Evolutionary conservation across 2,113 vertebrate species (phyloP).

Genomic region (Myotis yumanensis): DNA sequence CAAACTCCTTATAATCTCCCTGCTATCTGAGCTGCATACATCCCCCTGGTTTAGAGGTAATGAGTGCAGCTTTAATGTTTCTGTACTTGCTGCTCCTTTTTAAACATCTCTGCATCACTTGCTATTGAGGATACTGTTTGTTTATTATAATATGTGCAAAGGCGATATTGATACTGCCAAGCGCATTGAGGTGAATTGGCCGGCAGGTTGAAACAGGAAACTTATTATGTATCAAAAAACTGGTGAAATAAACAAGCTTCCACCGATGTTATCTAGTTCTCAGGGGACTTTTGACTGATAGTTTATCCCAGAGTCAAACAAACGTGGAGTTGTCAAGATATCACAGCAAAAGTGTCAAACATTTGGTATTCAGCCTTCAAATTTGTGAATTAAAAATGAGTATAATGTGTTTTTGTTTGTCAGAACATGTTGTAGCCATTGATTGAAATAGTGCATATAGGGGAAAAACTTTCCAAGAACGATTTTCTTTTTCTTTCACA

Average conservation of each 20-base stretch:
- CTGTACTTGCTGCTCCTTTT: not conserved
- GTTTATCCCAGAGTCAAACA: not conserved
- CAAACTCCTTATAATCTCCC: not conserved
- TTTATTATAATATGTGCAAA: slow-evolving; percentile 8
- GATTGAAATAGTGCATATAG: not conserved
- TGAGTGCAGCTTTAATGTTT: not conserved
- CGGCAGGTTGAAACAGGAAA: not conserved
- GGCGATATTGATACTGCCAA: not conserved
- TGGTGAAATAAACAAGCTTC: not conserved
- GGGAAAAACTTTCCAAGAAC: not conserved
- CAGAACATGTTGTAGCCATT: not conserved
- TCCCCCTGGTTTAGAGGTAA: not conserved
- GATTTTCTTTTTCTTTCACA: not conserved
- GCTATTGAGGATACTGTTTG: not conserved
- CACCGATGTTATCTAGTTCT: not conserved
- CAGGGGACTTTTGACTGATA: not conserved
- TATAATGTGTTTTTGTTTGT: not conserved
- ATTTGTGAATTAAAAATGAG: not conserved
- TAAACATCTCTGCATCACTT: not conserved
- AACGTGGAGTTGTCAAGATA: not conserved
- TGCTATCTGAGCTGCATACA: not conserved
- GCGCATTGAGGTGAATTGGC: not conserved
- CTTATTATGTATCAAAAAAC: not conserved
- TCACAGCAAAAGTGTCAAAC: not conserved
- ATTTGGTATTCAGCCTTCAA: not conserved